Evolutionary conservation across 2,888 invertebrate species (phyloP).

Genomic region (Pristionchus mayeri): DNA sequence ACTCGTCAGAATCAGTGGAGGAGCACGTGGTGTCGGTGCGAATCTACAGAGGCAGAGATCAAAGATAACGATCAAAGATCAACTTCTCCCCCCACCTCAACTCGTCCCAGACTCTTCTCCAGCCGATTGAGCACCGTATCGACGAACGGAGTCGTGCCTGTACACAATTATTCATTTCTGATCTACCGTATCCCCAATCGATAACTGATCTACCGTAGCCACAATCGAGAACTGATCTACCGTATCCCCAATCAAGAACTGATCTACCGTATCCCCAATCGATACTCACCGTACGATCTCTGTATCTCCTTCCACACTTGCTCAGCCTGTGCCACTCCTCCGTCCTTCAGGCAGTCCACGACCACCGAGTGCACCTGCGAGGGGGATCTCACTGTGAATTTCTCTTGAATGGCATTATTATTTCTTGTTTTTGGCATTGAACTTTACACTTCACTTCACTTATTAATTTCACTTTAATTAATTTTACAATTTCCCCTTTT

Average conservation of each 20-base stretch:
- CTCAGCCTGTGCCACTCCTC: not conserved
- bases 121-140: not conserved
- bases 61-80: constrained; percentile 5
- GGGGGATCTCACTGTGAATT: too few species aligned
- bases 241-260: not conserved
- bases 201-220: not conserved
- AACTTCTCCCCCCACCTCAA: not conserved
- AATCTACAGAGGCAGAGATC: not conserved
- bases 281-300: not conserved
- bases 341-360: constrained; percentile 8
- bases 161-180: too few species aligned
- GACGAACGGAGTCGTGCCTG: constrained; percentile 31
- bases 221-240: too few species aligned
- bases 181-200: not conserved
- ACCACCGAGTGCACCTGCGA: constrained; percentile 40
- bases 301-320: constrained; percentile 22
- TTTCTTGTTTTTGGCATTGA: too few species aligned
- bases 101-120: constrained; percentile 6
- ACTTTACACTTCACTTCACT: too few species aligned
- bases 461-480: too few species aligned
- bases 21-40: constrained; percentile 26
- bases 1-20: not conserved
- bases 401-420: too few species aligned
- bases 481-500: too few species aligned
- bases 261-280: not conserved